phyloP scores from a whole-genome alignment of 2,888 invertebrate genomes.

The Oscheius sp. region DNA sequence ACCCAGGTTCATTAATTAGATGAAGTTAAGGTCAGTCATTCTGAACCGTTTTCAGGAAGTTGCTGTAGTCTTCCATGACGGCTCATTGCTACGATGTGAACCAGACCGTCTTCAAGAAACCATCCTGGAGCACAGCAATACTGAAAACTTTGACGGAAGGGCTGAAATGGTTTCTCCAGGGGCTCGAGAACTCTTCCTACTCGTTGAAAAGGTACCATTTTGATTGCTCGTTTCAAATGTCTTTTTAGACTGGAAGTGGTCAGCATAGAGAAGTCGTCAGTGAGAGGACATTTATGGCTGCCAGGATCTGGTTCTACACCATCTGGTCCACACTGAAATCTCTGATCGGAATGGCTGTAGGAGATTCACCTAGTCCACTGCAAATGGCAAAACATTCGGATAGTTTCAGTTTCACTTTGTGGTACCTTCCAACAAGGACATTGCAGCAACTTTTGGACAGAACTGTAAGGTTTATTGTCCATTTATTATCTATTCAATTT shows the following conservation, averaged over 20 bases:
- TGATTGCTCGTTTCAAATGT: not conserved
- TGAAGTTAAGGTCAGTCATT: no score
- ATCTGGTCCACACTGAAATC: conserved; percentile 55
- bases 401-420: conserved; percentile 49
- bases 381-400: conserved; percentile 57
- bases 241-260: conserved; percentile 41
- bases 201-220: conserved; percentile 42
- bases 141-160: conserved; percentile 45
- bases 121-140: not conserved
- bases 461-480: conserved; percentile 42
- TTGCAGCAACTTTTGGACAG: conserved; percentile 56
- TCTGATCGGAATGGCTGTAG: conserved; percentile 60
- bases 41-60: conserved; percentile 46
- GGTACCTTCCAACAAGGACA: conserved; percentile 55
- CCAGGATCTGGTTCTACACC: conserved; percentile 51
- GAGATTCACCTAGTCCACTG: conserved; percentile 56
- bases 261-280: conserved; percentile 50
- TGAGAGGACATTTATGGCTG: conserved; percentile 48
- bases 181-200: conserved; percentile 51
- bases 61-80: conserved; percentile 51
- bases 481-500: conserved; percentile 7
- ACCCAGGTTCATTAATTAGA: no score
- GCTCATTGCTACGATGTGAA: conserved; percentile 43
- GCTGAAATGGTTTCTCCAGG: conserved; percentile 48
- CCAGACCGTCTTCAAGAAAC: conserved; percentile 45